Evolutionary conservation across 1,140 invertebrate genomes (phyloP).

Genomic region (Danaus plexippus): DNA sequence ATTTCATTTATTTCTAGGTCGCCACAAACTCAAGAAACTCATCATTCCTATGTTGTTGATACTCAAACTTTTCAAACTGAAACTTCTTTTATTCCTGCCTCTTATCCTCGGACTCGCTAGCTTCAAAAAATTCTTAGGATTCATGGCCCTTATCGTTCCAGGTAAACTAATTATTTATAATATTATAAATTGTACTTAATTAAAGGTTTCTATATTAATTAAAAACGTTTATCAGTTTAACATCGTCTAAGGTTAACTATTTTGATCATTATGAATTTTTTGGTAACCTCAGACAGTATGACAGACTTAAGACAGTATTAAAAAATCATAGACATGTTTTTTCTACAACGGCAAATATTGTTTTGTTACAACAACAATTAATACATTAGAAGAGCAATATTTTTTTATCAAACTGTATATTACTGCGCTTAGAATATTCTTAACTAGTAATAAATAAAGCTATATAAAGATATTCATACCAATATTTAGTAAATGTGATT

Average conservation of each 20-base stretch:
- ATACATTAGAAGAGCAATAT: background rate
- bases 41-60: conserved; percentile 85
- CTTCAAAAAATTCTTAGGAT: conserved; percentile 86
- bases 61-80: conserved; percentile 87
- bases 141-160: conserved; percentile 82
- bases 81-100: conserved; percentile 84
- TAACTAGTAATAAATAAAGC: too few species aligned
- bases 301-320: too few species aligned
- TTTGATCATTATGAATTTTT: background rate
- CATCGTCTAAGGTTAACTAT: conserved; percentile 2
- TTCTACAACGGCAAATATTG: too few species aligned
- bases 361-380: too few species aligned
- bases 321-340: too few species aligned
- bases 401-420: conserved; percentile 1
- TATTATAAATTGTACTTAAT: too few species aligned
- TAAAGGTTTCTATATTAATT: too few species aligned
- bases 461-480: too few species aligned
- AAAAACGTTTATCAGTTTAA: background rate
- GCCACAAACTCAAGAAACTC: conserved; percentile 84
- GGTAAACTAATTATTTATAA: conserved; percentile 39
- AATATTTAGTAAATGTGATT: too few species aligned
- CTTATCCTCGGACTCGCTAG: conserved; percentile 85
- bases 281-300: too few species aligned
- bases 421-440: too few species aligned
- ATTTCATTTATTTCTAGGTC: conserved; percentile 69